Percentiles rank a stretch among this genome's conserved stretches.
Conservation (phyloP, 2,113 vertebrate genomes). For the Puntigrus tetrazona region DNA sequence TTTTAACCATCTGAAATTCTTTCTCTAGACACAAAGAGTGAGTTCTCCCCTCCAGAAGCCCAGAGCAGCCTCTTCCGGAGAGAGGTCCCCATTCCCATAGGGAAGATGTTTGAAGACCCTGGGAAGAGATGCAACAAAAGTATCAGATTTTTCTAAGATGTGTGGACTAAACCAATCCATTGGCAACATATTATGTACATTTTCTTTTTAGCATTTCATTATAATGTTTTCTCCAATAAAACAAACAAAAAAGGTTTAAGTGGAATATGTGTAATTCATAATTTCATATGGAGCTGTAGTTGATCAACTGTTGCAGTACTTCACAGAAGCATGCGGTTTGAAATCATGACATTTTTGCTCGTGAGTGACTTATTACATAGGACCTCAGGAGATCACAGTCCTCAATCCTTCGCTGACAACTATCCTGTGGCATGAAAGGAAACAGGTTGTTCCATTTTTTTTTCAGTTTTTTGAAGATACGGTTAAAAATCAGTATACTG, state of each 20-base stretch:
- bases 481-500: neutral
- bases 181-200: neutral
- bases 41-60: neutral
- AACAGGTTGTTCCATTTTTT: neutral
- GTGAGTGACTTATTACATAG: neutral
- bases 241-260: neutral
- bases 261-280: neutral
- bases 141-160: neutral
- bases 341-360: neutral
- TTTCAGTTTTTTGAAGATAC: neutral
- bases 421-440: neutral
- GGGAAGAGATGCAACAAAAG: conserved; percentile 2
- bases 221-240: conserved; percentile 8
- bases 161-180: neutral
- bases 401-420: neutral
- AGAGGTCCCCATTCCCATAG: neutral
- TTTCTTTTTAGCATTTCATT: neutral
- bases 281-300: neutral
- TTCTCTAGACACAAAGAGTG: conserved; percentile 2
- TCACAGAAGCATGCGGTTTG: neutral
- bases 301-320: neutral
- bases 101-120: neutral
- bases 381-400: neutral
- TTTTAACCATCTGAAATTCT: conserved; percentile 43
- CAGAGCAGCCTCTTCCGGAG: neutral